phyloP scores from a whole-genome alignment of 2,113 vertebrate genomes.

The Pipra filicauda region DNA sequence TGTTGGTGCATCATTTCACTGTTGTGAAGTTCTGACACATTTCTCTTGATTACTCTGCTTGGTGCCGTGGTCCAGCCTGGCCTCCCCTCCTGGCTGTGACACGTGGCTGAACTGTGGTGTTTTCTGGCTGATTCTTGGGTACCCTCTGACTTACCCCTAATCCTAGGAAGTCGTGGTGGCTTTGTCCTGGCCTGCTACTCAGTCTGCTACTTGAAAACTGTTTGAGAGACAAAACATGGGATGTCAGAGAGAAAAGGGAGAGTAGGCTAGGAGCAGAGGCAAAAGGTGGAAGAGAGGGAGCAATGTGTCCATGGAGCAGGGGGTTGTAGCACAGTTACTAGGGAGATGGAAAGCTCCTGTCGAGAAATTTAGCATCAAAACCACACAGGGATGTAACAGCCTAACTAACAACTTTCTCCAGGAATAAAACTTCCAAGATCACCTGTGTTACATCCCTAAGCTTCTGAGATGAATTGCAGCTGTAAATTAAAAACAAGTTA shows the following conservation, averaged over 20 bases:
- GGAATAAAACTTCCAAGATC: not conserved
- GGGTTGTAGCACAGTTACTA: not conserved
- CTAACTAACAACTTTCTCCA: not conserved
- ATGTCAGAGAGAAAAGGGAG: not conserved
- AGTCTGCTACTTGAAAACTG: not conserved
- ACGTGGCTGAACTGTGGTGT: not conserved
- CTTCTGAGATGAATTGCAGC: not conserved
- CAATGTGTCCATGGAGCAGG: accelerated
- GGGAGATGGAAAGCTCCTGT: not conserved
- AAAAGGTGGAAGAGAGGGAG: not conserved
- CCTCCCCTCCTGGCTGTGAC: not conserved
- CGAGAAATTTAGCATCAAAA: not conserved
- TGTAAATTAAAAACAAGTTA: not conserved
- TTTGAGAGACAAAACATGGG: not conserved
- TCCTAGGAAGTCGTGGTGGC: accelerated
- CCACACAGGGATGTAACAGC: not conserved
- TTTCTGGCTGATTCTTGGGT: not conserved
- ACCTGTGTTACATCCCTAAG: not conserved
- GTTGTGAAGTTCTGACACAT: not conserved
- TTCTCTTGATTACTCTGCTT: not conserved
- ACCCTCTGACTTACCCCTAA: not conserved
- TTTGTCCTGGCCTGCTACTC: not conserved
- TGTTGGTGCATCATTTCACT: accelerated
- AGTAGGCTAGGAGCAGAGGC: not conserved
- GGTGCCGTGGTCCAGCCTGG: not conserved